Evolutionary conservation across 2,888 invertebrate species (phyloP), one percentile per base, ranked within the genome.

Genomic region (Calameuta filiformis): DNA sequence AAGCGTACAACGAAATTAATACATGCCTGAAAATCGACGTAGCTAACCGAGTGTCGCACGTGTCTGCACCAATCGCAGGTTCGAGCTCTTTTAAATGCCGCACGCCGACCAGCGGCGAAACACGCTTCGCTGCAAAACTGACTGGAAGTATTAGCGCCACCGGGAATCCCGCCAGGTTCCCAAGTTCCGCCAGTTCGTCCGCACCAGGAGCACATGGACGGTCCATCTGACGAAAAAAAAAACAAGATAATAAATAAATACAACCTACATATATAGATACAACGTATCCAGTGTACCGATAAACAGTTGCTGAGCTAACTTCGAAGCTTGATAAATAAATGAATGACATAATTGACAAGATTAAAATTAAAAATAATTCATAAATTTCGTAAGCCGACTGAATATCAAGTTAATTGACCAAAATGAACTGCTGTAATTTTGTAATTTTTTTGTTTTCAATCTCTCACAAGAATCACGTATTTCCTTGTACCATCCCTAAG

Each of bases 1-100:
- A 74, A 15, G 6, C 4, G 56, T 23, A 30, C 68, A 11, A 71
- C 15, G 71, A 68, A 79, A 80, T 34, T 56, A 71, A 35, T 40
- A 79, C 78, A 86, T 87, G 92, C 93, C 89, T 93, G 93, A 84
- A 97, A 97, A 92, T 98, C 98, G 31, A 98, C 97, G 90, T 97
- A 98, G 84, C 96, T 97, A 75, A 98, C 96, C 0, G 97, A 97
- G 88, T 97, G 97, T 37, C 97, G 93, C 6, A 98, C 95, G 88
- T 98, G 97, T 80, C 97, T 94, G 92, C 98, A 98, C 98, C 98
- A 98, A 91, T 98, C 98, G 90, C 98, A 98, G 4, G 97, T 96
- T 92, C 97, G 97, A 82, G 97, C 97, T 83, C 96, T 95, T 92
- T 98, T 98, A 92, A 98, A 98, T 85, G 96, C 97, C 1, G 98